Conservation (phyloP, 1,140 invertebrate genomes). For the Drosophila seguyi region DNA sequence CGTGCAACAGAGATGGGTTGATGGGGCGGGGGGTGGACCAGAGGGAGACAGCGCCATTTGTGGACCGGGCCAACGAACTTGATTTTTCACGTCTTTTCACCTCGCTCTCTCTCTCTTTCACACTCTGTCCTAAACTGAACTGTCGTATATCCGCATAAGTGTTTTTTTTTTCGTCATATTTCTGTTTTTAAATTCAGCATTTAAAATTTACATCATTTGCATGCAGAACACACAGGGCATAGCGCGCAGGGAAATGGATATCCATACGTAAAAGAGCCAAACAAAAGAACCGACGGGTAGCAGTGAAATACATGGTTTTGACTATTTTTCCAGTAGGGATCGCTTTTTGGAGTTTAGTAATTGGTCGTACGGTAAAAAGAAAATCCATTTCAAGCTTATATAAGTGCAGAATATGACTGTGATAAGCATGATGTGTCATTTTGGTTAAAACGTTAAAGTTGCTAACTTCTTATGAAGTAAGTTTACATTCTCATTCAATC, state of each 20-base stretch:
- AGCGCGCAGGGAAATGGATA: neutral
- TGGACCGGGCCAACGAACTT: slow-evolving; percentile 83
- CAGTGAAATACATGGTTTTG: slow-evolving; percentile 18
- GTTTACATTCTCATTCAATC: too few relatives aligned
- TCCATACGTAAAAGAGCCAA: slow-evolving; percentile 17
- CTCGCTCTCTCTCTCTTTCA: slow-evolving; percentile 18
- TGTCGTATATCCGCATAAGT: slow-evolving; percentile 28
- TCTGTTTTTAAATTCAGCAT: slow-evolving; percentile 63
- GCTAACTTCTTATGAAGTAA: neutral
- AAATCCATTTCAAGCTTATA: neutral
- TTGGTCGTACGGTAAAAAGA: neutral
- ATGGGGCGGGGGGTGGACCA: slow-evolving; percentile 19
- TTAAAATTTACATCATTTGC: slow-evolving; percentile 58
- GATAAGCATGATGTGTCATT: neutral
- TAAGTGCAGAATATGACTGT: neutral
- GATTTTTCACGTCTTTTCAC: slow-evolving; percentile 66
- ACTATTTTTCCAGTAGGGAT: neutral
- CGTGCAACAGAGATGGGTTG: slow-evolving; percentile 46
- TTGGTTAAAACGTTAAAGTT: neutral
- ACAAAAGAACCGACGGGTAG: slow-evolving; percentile 37
- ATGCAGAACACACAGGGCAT: slow-evolving; percentile 9
- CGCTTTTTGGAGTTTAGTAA: neutral
- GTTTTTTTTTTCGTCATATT: slow-evolving; percentile 49
- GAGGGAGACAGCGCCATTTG: slow-evolving; percentile 57
- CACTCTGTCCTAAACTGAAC: slow-evolving; percentile 21